Conservation (phyloP, 2,113 vertebrate species). For the Bucco capensis region DNA sequence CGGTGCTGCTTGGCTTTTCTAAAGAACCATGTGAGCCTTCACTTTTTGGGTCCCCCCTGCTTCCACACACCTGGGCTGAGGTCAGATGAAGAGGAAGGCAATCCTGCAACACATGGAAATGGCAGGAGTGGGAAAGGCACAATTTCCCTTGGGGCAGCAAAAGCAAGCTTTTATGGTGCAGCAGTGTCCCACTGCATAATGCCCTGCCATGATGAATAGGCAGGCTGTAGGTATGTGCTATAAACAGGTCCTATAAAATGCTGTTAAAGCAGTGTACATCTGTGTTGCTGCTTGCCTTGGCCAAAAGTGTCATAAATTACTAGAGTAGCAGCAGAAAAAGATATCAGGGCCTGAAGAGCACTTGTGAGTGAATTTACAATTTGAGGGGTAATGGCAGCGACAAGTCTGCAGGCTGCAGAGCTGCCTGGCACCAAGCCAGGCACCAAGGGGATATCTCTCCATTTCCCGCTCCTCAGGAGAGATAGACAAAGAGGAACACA, state of each 20-base stretch:
- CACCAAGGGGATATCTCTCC: neutral
- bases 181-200: neutral
- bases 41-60: neutral
- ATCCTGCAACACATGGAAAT: accelerated
- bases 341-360: neutral
- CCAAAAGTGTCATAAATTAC: neutral
- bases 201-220: neutral
- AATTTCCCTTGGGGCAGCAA: neutral
- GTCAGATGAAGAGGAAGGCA: neutral
- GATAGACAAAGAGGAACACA: neutral
- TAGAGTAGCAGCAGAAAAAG: neutral
- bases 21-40: neutral
- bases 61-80: neutral
- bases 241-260: neutral
- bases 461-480: neutral
- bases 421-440: neutral
- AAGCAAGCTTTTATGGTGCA: neutral
- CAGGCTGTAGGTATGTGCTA: neutral
- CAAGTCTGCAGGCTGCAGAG: neutral
- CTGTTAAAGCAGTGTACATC: neutral
- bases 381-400: neutral
- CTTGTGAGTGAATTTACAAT: neutral
- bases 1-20: neutral
- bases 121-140: neutral
- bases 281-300: neutral